Percentiles rank a stretch among this genome's conserved stretches.
phyloP scores from a whole-genome alignment of 2,113 vertebrate species.

The Donacobius atricapilla region DNA sequence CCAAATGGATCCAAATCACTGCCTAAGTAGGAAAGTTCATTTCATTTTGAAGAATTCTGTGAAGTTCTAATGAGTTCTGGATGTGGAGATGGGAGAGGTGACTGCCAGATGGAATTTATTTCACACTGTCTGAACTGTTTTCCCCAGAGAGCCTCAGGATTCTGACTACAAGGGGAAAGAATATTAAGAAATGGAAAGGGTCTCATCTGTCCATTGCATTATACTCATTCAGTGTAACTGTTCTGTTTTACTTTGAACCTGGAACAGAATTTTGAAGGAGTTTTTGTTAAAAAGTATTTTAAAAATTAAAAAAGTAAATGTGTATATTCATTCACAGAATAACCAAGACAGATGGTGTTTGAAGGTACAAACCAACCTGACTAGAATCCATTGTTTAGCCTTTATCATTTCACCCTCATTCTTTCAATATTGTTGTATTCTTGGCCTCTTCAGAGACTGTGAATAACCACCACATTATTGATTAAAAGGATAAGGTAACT shows the following conservation, averaged over 20 bases:
- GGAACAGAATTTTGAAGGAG: not conserved
- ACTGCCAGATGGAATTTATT: not conserved
- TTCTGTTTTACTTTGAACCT: not conserved
- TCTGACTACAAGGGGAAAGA: not conserved
- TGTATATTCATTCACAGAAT: not conserved
- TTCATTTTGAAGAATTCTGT: not conserved
- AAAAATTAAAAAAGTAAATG: not conserved
- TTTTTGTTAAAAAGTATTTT: not conserved
- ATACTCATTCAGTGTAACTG: not conserved
- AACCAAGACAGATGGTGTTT: not conserved
- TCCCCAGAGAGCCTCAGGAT: not conserved
- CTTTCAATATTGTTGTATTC: not conserved
- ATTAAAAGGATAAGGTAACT: not conserved
- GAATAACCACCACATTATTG: not conserved
- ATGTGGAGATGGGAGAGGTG: not conserved
- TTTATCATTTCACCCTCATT: not conserved
- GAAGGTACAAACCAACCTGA: not conserved
- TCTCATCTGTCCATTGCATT: not conserved
- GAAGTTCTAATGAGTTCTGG: not conserved
- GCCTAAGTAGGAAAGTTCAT: not conserved
- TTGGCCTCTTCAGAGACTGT: not conserved
- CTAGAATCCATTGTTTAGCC: not conserved
- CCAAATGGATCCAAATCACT: not conserved
- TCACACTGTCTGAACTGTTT: not conserved
- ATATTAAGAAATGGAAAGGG: not conserved